Percentiles rank a stretch among this genome's conserved stretches.
Evolutionary conservation across 92 coral and sea anemone genomes (phyloP).

Genomic region (Isaurus tuberculatus): DNA sequence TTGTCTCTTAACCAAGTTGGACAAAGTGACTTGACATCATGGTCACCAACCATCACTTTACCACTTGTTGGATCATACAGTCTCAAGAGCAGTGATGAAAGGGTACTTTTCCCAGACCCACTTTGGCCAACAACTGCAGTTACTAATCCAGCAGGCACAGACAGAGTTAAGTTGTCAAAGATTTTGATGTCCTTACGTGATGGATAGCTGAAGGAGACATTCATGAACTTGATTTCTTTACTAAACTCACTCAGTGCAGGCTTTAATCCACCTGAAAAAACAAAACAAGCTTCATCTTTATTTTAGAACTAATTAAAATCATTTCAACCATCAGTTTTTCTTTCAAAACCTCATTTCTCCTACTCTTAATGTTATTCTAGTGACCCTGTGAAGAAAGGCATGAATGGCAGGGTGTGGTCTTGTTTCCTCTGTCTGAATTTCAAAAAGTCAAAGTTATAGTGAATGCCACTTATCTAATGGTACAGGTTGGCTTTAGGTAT

Average conservation of each 20-base stretch:
- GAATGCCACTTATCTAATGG: too few relatives aligned
- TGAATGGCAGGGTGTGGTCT: too few relatives aligned
- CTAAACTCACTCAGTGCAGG: conserved; percentile 71
- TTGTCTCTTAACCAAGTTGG: conserved; percentile 93
- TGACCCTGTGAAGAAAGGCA: too few relatives aligned
- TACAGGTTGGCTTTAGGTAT: too few relatives aligned
- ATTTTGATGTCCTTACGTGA: conserved; percentile 84
- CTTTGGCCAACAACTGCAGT: conserved; percentile 99
- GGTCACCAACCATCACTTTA: conserved; percentile 79
- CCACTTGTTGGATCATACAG: conserved; percentile 93
- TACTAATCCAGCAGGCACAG: conserved; percentile 83
- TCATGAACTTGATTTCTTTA: conserved; percentile 78
- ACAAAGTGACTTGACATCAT: conserved; percentile 79
- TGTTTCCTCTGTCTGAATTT: too few relatives aligned
- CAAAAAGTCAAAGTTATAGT: too few relatives aligned
- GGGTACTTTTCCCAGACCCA: conserved; percentile 98
- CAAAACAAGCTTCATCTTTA: too few relatives aligned
- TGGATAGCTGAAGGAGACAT: conserved; percentile 87
- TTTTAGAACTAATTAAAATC: too few relatives aligned
- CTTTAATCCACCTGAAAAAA: conserved; percentile 68
- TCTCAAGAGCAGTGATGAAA: conserved; percentile 84
- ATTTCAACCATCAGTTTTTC: too few relatives aligned
- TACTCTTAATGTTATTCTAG: too few relatives aligned
- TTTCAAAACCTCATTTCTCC: too few relatives aligned
- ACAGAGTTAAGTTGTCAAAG: conserved; percentile 75